Percentiles rank a stretch among this genome's conserved stretches.
phyloP scores from a whole-genome alignment of 2,888 invertebrate genomes.

The Lasioglossum oenotherae region DNA sequence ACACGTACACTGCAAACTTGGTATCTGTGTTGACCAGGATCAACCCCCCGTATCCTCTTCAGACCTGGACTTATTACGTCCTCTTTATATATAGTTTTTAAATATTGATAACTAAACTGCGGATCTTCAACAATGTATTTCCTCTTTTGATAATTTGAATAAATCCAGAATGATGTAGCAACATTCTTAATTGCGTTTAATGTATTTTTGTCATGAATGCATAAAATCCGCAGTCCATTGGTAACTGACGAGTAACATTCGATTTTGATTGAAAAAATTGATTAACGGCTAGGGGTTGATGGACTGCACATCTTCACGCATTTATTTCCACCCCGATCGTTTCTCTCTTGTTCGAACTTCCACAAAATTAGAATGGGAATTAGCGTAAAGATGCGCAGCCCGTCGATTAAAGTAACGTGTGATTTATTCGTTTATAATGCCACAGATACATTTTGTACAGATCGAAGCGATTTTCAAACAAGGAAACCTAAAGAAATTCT shows the following conservation, averaged over 20 bases:
- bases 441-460: constrained; percentile 14
- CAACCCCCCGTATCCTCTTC: background rate
- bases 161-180: background rate
- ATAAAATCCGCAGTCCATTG: background rate
- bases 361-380: background rate
- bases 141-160: background rate
- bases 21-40: background rate
- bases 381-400: background rate
- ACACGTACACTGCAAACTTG: background rate
- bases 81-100: background rate
- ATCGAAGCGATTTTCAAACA: background rate
- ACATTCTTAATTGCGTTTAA: background rate
- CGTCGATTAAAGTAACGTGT: background rate
- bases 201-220: background rate
- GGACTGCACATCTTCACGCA: background rate
- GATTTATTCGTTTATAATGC: constrained; percentile 16
- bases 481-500: constrained; percentile 11
- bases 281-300: background rate
- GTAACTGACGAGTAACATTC: background rate
- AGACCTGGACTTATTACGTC: background rate
- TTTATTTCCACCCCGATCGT: background rate
- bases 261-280: background rate
- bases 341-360: background rate
- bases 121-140: background rate
- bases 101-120: too few species aligned